Evolutionary conservation across 2,797 vertebrate genomes (phyloP).

Genomic region (Neoniphon sammara): DNA sequence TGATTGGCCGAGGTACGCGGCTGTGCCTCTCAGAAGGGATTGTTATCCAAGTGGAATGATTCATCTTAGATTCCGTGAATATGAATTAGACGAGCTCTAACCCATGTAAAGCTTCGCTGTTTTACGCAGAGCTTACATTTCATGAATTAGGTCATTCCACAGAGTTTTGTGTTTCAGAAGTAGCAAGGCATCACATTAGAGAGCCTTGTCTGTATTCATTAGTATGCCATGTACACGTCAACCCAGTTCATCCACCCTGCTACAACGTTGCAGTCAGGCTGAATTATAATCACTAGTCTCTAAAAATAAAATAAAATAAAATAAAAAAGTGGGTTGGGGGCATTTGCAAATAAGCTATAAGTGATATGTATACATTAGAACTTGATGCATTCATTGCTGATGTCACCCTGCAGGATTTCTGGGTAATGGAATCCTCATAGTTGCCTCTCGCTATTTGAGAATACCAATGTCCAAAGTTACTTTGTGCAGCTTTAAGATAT

Average conservation of each 20-base stretch:
- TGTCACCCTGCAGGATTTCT: too few species aligned
- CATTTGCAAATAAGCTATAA: too few species aligned
- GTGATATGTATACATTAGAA: too few species aligned
- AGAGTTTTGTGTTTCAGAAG: not conserved
- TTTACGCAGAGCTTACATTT: not conserved
- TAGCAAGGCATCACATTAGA: constrained; percentile 14
- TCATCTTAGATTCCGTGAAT: constrained; percentile 22
- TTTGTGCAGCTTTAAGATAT: not conserved
- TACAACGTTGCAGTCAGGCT: too few species aligned
- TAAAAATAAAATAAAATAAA: too few species aligned
- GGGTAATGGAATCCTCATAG: too few species aligned
- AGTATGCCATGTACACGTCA: not conserved
- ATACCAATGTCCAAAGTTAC: too few species aligned
- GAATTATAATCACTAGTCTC: too few species aligned
- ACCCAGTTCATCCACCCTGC: not conserved
- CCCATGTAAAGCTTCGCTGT: not conserved
- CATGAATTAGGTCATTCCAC: not conserved
- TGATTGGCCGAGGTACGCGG: not conserved
- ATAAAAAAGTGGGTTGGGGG: too few species aligned
- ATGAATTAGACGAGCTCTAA: constrained; percentile 24
- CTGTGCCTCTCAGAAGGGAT: constrained; percentile 35
- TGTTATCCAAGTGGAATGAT: constrained; percentile 25
- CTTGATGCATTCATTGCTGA: too few species aligned
- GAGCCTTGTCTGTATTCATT: not conserved
- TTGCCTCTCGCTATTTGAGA: too few species aligned